Base-by-base conservation (phyloP, 2,888 invertebrate genomes). In the Calliopum simillimum region DNA sequence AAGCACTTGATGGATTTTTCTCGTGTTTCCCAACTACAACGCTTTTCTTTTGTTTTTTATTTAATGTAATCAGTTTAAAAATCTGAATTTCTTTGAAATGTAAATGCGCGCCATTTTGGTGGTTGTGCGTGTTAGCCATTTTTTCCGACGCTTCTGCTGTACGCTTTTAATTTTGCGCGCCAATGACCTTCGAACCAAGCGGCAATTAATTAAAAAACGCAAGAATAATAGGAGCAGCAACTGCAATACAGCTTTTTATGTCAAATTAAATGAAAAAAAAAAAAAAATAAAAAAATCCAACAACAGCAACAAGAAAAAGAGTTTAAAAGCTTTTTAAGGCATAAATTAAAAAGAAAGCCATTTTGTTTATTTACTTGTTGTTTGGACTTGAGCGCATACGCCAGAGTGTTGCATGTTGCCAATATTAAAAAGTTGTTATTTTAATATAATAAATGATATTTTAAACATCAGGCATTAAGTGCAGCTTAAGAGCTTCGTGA, bases 361-460 rank as follows among this genome's bases (percentile, higher is more conserved):
- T 47, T 19, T 62, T 62, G 62, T 62, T 41, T 5, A 5, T 33
- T 8, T 6, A 8, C 8, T 33, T 33, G n/a, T 44, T 62, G n/a
- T 21, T 44, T 47, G 56, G 56, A 5, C 56, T 1, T 12, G 41
- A 23, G n/a, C n/a, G n/a, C 3, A 11, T 16, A 23, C 33, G 25
- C 33, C 56, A 41, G 14, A 3, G n/a, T 16, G 56, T 33, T 33
- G 33, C 53, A n/a, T n/a, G 23, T 53, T 53, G 53, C 53, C 53
- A 53, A 21, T 53, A 53, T 53, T 53, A 23, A 23, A 12, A 33
- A 58, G 33, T 33, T 33, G 33, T 33, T 58, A 33, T 58, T 58
- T 58, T 23, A 58, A 33, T 33, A 33, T 58, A 58, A 58, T 21
- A 64, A 64, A 53, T 64, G 41, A 11, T 64, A 46, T 55, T 56